A percentile compares a stretch with the other conserved stretches of the same genome.
phyloP scores from a whole-genome alignment of 2,797 vertebrate species.

The Centropyge bicolor region DNA sequence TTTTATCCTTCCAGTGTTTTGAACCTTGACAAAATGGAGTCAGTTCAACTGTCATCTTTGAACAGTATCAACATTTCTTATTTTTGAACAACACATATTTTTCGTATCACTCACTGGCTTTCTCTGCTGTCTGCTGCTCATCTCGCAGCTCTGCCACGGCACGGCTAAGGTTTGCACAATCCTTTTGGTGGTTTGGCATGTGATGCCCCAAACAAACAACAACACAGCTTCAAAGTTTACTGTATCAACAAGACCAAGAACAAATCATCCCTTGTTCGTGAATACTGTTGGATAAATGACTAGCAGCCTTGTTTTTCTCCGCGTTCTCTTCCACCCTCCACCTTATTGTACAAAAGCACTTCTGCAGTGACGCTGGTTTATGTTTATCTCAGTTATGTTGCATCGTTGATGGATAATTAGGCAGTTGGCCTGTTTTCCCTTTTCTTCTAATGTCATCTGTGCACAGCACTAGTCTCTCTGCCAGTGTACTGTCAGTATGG shows the following conservation, averaged over 20 bases:
- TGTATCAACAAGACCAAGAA: conserved; percentile 26
- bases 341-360: conserved; percentile 29
- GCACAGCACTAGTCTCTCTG: conserved; percentile 35
- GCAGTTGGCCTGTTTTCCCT: conserved; percentile 38
- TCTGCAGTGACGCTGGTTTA: background rate
- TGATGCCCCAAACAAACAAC: conserved; percentile 40
- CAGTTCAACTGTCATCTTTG: conserved; percentile 37
- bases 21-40: conserved; percentile 33
- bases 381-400: conserved; percentile 55
- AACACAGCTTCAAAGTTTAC: conserved; percentile 23
- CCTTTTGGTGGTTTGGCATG: conserved; percentile 20
- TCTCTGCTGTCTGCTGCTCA: conserved; percentile 11
- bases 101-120: conserved; percentile 27
- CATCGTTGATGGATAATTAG: conserved; percentile 74
- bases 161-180: conserved; percentile 7
- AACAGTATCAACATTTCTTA: conserved; percentile 29
- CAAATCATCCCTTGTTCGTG: conserved; percentile 31
- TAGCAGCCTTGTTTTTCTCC: conserved; percentile 7
- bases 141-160: conserved; percentile 23
- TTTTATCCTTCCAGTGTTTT: conserved; percentile 36
- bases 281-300: conserved; percentile 35
- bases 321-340: conserved; percentile 18
- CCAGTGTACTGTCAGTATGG: conserved; percentile 25
- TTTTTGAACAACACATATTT: conserved; percentile 31
- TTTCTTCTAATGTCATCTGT: conserved; percentile 60